These are phyloP conservation scores for Lampris megalopsis DNA, from an alignment of 2,113 vertebrate genomes.

Conservation along the genomic window DNA sequence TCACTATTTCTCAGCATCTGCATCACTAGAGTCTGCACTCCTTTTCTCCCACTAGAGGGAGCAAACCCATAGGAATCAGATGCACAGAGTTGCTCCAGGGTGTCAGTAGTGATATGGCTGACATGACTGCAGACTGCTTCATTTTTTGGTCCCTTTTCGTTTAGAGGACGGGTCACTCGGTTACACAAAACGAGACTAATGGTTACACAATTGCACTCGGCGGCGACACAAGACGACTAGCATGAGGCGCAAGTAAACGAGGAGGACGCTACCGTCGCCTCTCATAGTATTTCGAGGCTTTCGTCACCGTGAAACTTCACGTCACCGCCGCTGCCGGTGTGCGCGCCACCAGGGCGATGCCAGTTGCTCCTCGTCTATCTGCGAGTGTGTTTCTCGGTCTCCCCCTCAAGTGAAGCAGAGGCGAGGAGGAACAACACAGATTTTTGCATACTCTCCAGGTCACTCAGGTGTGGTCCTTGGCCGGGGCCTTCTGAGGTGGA, in stretches of 20 bases:
- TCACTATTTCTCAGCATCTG: neutral
- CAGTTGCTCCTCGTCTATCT: neutral
- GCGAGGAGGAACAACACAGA: slow-evolving; percentile 2
- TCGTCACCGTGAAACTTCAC: too few relatives aligned
- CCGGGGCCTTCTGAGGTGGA: slow-evolving; percentile 3
- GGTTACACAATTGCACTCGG: too few relatives aligned
- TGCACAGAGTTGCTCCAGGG: slow-evolving; percentile 1
- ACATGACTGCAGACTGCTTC: too few relatives aligned
- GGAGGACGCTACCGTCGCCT: too few relatives aligned
- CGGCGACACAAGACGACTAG: too few relatives aligned
- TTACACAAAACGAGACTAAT: too few relatives aligned
- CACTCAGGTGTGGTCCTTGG: slow-evolving; percentile 24
- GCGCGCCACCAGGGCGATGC: too few relatives aligned
- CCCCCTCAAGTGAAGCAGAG: neutral
- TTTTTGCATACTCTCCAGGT: slow-evolving; percentile 27
- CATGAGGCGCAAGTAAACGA: too few relatives aligned
- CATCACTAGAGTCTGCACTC: neutral
- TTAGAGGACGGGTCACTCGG: too few relatives aligned
- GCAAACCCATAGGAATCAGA: slow-evolving; percentile 64
- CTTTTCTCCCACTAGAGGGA: slow-evolving; percentile 74
- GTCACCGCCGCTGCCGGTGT: too few relatives aligned
- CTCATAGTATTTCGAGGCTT: too few relatives aligned
- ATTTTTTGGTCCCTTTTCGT: too few relatives aligned
- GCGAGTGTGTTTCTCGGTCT: neutral
- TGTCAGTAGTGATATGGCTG: slow-evolving; percentile 1